Conservation (phyloP, 2,113 vertebrate species). For the Catagonus wagneri region DNA sequence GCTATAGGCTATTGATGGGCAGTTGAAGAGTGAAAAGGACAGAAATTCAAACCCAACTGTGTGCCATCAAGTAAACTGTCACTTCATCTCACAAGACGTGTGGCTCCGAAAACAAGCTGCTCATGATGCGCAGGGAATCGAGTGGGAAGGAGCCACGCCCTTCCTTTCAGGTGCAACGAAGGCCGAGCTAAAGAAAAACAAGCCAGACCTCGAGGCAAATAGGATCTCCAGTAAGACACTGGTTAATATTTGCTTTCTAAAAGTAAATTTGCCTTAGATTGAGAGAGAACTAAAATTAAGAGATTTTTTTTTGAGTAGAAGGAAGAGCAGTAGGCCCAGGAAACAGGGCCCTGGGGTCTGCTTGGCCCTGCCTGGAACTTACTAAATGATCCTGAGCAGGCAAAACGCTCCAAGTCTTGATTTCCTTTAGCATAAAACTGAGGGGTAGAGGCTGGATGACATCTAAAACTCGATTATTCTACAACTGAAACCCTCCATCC, state of each 20-base stretch:
- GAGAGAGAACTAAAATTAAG: not conserved
- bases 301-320: not conserved
- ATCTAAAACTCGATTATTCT: not conserved
- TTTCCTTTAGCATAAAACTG: not conserved
- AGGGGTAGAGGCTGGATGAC: not conserved
- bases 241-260: not conserved
- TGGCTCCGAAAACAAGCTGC: not conserved
- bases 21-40: not conserved
- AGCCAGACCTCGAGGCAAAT: fast-evolving
- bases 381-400: no score
- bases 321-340: fast-evolving
- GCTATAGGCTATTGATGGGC: not conserved
- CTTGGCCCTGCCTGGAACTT: not conserved
- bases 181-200: not conserved
- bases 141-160: fast-evolving
- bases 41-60: not conserved
- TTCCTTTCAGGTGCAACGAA: not conserved
- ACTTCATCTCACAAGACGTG: not conserved
- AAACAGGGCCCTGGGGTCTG: not conserved
- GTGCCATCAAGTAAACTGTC: not conserved
- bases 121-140: fast-evolving
- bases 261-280: not conserved
- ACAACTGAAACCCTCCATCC: not conserved
- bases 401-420: not conserved
- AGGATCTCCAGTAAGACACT: not conserved